Base-by-base conservation (phyloP, 2,888 invertebrate genomes). In the Eilema sororculum region DNA sequence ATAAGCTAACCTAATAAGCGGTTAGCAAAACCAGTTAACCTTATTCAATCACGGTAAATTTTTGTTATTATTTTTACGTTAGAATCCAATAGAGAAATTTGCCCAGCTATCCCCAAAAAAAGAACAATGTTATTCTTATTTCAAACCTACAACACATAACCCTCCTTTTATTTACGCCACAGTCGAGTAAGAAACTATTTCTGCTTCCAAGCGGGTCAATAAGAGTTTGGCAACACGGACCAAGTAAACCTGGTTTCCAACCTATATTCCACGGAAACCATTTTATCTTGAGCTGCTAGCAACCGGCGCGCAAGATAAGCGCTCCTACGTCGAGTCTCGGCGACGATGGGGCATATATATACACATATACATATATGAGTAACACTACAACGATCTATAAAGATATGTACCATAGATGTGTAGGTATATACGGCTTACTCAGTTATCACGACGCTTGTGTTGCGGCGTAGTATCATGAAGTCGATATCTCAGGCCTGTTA, bases 401-500 rank as follows among this genome's bases (percentile, higher is more conserved):
- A 52, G 52, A 52, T 52, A n/a, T 52, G 52, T 52, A 52, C 52
- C 52, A 59, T 24, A 62, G 62, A 62, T 64, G 41, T 56, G 24
- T 57, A 69, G 20, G 59, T 60, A 60, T 58, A 60, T 25, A 52
- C 22, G 62, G 65, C 67, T 76, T 77, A n/a, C n/a, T n/a, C n/a
- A 82, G 79, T 79, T 82, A 81, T 80, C 82, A 75, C 72, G 66
- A 69, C 65, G 73, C n/a, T n/a, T 59, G 73, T 73, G 67, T 33
- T 37, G 64, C 66, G 73, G 74, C 77, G 72, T 75, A 75, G 80
- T 81, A 87, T 87, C 88, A 83, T 81, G 84, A 80, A 84, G 87
- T 85, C 86, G 85, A 90, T 91, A 90, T 90, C 90, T 87, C 74
- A 73, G 59, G 69, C 82, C 79, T 76, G 80, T 86, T 87, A 87